Percentiles rank a stretch among this genome's conserved stretches.
These are phyloP conservation scores for Pomatorhinus ruficollis DNA, from an alignment of 2,113 vertebrate genomes.

Conservation along the genomic window DNA sequence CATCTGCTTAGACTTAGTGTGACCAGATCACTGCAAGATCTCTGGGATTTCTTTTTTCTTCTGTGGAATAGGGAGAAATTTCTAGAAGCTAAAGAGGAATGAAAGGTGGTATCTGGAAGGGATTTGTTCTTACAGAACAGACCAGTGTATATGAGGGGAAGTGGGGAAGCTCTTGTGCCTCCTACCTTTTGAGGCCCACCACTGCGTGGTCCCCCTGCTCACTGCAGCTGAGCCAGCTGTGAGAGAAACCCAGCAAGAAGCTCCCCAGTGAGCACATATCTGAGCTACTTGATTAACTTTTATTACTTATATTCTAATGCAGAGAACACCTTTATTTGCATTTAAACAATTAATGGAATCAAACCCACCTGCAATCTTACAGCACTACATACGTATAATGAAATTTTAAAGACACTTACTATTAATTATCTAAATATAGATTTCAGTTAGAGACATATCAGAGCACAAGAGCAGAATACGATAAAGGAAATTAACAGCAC, in stretches of 20 bases:
- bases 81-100: background rate
- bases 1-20: background rate
- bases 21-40: background rate
- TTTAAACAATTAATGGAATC: background rate
- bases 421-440: background rate
- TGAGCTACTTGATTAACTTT: background rate
- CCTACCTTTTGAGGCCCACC: accelerated
- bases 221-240: background rate
- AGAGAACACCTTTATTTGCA: background rate
- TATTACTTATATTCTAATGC: background rate
- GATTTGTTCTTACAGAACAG: background rate
- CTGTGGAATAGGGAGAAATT: background rate
- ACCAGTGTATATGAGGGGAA: background rate
- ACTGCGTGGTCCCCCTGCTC: background rate
- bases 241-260: background rate
- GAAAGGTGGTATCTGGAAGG: background rate
- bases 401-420: background rate
- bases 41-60: background rate
- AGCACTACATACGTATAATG: background rate
- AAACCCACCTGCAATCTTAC: background rate
- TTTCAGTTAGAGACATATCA: background rate
- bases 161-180: background rate
- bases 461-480: background rate
- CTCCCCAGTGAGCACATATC: background rate
- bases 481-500: background rate